Conservation (phyloP, 1,140 invertebrate species). For the Trinorchestia longiramus region DNA sequence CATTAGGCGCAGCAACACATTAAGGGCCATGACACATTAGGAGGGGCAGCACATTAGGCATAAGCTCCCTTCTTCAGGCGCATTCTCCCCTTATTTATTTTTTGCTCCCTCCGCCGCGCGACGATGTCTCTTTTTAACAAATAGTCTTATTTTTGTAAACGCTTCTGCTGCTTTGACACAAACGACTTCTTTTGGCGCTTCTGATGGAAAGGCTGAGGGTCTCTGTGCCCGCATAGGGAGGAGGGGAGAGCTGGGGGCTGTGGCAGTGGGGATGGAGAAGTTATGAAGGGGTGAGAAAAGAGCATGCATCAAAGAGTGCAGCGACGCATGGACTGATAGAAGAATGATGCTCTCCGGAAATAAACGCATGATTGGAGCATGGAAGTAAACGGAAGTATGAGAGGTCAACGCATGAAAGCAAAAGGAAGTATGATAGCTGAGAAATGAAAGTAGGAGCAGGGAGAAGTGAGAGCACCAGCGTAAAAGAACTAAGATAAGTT, state of each 20-base stretch:
- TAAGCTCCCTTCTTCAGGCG: not conserved
- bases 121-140: not conserved
- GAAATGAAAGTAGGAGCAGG: too few species aligned
- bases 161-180: not conserved
- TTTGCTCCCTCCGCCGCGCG: not conserved
- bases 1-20: not conserved
- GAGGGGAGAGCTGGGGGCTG: not conserved
- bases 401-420: too few species aligned
- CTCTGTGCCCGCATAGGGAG: not conserved
- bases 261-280: not conserved
- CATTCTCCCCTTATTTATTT: not conserved
- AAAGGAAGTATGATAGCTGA: too few species aligned
- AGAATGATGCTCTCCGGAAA: not conserved
- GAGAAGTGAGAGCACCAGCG: too few species aligned
- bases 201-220: not conserved
- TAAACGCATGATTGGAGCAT: too few species aligned
- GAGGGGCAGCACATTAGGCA: too few species aligned
- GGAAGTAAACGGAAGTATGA: too few species aligned
- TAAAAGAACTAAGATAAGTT: too few species aligned
- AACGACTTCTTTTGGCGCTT: not conserved
- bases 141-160: conserved; percentile 15
- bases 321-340: not conserved
- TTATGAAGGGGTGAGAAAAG: not conserved
- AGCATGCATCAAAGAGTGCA: not conserved
- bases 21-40: not conserved